Conservation (phyloP, 2,888 invertebrate species). For the Yponomeuta sedellus region DNA sequence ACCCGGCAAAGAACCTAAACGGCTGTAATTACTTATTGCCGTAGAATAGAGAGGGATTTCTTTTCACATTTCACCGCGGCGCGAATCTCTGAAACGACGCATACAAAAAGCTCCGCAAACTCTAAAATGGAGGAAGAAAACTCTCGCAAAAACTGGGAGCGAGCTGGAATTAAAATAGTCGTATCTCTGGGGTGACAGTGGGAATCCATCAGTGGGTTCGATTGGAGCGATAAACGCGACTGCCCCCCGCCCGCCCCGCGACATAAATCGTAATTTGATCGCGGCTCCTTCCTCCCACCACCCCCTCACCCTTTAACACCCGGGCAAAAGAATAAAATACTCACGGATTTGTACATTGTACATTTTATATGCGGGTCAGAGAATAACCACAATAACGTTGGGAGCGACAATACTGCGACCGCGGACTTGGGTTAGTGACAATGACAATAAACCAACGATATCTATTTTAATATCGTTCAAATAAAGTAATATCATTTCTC, state of each 20-base stretch:
- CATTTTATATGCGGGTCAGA: conserved; percentile 12
- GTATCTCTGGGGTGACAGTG: conserved; percentile 58
- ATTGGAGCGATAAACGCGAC: conserved; percentile 46
- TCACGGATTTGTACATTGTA: conserved; percentile 7
- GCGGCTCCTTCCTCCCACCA: conserved; percentile 21
- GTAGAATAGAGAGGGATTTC: neutral
- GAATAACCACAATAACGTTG: conserved; percentile 4
- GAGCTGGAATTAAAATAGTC: conserved; percentile 66
- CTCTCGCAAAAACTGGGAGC: conserved; percentile 52
- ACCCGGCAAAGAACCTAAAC: neutral
- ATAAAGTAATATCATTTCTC: no score
- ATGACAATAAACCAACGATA: neutral
- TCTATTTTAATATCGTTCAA: no score
- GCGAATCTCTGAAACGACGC: conserved; percentile 8
- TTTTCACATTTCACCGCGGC: neutral
- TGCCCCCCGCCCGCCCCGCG: conserved; percentile 25
- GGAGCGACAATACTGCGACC: neutral
- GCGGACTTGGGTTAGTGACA: neutral
- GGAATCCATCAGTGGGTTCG: conserved; percentile 60
- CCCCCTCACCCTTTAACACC: conserved; percentile 28
- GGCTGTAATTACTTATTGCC: neutral
- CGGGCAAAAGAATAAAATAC: conserved; percentile 18
- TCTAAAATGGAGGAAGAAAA: conserved; percentile 38
- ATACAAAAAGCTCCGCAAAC: conserved; percentile 29
- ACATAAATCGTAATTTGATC: conserved; percentile 62